Conservation (phyloP, 2,797 vertebrate genomes). For the Dendrocincla tyrannina region DNA sequence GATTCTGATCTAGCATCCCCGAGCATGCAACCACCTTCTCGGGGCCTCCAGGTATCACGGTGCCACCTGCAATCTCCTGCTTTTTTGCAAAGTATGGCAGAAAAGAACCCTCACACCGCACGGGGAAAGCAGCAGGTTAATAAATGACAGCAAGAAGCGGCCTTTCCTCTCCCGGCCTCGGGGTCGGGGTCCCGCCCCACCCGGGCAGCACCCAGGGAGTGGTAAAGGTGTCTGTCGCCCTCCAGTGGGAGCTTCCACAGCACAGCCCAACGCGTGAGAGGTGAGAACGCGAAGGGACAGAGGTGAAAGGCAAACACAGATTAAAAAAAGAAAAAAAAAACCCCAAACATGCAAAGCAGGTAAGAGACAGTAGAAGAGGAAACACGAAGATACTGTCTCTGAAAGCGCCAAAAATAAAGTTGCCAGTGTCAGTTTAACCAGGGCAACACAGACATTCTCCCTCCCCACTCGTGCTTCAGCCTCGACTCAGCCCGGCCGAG, state of each 20-base stretch:
- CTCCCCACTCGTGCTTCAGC: background rate
- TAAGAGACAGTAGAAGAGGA: background rate
- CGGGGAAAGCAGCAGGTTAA: background rate
- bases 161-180: background rate
- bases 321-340: too few relatives aligned
- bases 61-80: background rate
- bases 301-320: background rate
- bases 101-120: background rate
- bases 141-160: background rate
- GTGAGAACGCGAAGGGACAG: background rate
- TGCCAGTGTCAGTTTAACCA: background rate
- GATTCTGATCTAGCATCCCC: background rate
- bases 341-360: background rate
- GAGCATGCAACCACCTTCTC: background rate
- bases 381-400: background rate
- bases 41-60: background rate
- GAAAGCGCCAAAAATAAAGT: background rate
- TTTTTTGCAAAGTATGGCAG: background rate
- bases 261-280: background rate
- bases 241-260: background rate
- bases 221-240: conserved; percentile 3
- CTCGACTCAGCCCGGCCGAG: background rate
- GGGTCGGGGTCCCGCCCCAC: background rate
- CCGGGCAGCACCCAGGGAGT: background rate
- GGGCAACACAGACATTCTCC: background rate